A percentile compares a stretch with the other conserved stretches of the same genome.
Evolutionary conservation across 2,888 invertebrate genomes (phyloP).

Genomic region (Saturnia japonica): DNA sequence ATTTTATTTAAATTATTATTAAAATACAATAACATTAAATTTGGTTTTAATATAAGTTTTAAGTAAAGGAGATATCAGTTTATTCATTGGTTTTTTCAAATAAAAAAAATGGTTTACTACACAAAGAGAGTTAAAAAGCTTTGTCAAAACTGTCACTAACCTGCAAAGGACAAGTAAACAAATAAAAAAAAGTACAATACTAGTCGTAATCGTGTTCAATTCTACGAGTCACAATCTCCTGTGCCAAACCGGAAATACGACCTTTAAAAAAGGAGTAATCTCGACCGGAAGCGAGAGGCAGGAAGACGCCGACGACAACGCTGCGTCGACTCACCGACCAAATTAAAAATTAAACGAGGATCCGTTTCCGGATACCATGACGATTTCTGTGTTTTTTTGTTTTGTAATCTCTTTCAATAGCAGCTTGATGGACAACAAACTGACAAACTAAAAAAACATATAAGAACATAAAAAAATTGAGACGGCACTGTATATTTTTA

Average conservation of each 20-base stretch:
- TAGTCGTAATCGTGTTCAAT: constrained; percentile 46
- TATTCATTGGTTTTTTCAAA: background rate
- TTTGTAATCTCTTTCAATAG: constrained; percentile 15
- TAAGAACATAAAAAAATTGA: background rate
- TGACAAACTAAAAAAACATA: background rate
- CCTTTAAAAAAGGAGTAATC: constrained; percentile 68
- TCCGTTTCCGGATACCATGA: constrained; percentile 75
- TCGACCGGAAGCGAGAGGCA: constrained; percentile 74
- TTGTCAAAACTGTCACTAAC: constrained; percentile 3
- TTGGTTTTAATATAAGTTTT: background rate
- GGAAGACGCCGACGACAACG: constrained; percentile 77
- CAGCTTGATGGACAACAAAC: background rate
- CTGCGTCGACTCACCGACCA: constrained; percentile 63
- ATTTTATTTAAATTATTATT: too few species aligned
- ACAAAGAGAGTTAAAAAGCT: background rate
- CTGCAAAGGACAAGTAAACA: constrained; percentile 24
- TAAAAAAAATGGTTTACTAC: too few species aligned
- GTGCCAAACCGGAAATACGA: constrained; percentile 75
- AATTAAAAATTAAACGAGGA: constrained; percentile 79
- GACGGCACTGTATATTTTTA: too few species aligned
- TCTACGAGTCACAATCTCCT: constrained; percentile 56
- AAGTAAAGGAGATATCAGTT: background rate
- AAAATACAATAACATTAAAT: too few species aligned
- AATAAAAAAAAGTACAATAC: constrained; percentile 28
- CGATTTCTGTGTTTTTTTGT: constrained; percentile 45